Evolutionary conservation across 2,797 vertebrate species (phyloP).

Genomic region (Sylvia borin): DNA sequence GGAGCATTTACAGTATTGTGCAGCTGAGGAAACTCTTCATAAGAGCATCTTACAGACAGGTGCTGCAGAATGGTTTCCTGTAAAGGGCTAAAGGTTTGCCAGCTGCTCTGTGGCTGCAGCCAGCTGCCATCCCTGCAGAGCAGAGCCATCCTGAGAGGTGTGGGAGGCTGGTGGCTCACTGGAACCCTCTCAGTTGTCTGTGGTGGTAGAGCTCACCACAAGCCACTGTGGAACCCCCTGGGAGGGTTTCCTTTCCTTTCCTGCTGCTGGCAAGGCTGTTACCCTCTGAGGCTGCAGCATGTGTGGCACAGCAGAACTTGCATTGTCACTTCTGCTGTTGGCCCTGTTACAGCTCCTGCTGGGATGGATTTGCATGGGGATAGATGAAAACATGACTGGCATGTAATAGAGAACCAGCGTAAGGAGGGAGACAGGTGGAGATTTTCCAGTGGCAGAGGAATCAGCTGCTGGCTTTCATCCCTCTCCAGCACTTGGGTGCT

Average conservation of each 20-base stretch:
- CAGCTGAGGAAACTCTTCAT: background rate
- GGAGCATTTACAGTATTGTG: background rate
- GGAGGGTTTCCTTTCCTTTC: background rate
- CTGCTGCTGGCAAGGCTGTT: background rate
- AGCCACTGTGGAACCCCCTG: background rate
- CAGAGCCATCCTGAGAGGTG: background rate
- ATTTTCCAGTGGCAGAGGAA: background rate
- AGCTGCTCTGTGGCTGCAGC: background rate
- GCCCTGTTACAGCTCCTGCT: background rate
- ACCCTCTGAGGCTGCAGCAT: fast-evolving
- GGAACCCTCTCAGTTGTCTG: background rate
- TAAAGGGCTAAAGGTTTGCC: background rate
- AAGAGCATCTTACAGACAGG: background rate
- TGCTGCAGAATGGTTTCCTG: background rate
- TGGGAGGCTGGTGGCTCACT: background rate
- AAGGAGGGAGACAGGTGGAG: background rate
- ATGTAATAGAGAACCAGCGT: fast-evolving
- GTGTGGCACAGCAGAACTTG: background rate
- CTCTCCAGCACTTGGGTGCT: background rate
- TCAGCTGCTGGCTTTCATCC: background rate
- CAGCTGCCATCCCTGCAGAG: background rate
- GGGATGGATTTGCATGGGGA: background rate
- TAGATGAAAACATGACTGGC: background rate
- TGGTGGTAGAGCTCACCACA: background rate
- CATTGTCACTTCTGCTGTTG: background rate